A percentile compares a stretch with the other conserved stretches of the same genome.
Evolutionary conservation across 2,113 vertebrate species (phyloP).

Genomic region (Arenaria interpres): DNA sequence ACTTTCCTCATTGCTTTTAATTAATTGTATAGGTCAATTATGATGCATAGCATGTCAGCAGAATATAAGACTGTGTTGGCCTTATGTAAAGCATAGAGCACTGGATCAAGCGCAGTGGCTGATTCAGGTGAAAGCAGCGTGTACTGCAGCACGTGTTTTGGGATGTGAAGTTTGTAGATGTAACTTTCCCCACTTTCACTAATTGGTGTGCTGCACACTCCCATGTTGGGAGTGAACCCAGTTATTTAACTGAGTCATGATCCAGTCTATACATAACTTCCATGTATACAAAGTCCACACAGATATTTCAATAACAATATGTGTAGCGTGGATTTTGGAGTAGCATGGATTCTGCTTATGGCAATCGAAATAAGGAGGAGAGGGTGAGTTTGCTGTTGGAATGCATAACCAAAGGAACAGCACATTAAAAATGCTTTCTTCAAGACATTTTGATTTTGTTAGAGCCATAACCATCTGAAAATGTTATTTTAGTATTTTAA

Average conservation of each 20-base stretch:
- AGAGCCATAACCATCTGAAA: neutral
- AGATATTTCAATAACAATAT: neutral
- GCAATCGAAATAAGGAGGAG: neutral
- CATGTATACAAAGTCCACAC: neutral
- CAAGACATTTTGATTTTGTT: neutral
- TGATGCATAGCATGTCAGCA: conserved; percentile 32
- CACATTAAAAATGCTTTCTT: neutral
- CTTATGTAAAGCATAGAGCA: neutral
- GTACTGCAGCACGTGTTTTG: neutral
- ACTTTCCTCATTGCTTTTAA: conserved; percentile 40
- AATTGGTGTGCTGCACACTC: neutral
- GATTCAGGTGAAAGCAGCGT: neutral
- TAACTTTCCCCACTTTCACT: neutral
- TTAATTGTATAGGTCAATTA: conserved; percentile 62
- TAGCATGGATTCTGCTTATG: neutral
- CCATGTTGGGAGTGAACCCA: neutral
- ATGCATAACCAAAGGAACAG: neutral
- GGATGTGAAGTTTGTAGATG: neutral
- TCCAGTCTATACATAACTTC: neutral
- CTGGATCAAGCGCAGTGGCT: neutral
- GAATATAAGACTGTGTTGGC: neutral
- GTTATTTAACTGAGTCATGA: neutral
- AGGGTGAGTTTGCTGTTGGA: neutral
- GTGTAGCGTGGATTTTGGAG: neutral
- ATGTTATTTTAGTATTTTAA: neutral